Percentiles rank a stretch among this genome's conserved stretches.
phyloP scores from a whole-genome alignment of 2,888 invertebrate genomes.

The Ctenicera cuprea region DNA sequence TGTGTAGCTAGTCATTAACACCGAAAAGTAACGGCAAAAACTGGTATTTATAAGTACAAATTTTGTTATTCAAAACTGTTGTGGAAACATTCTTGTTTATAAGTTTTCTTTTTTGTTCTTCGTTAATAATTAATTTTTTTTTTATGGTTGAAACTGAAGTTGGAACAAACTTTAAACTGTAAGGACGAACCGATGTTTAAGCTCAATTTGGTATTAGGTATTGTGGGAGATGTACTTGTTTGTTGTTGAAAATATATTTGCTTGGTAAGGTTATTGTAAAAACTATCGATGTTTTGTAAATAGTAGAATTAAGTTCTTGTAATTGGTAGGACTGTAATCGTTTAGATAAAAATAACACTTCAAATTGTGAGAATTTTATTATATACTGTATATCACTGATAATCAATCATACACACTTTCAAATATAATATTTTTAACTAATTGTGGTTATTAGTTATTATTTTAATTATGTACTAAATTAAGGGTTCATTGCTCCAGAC shows the following conservation, averaged over 20 bases:
- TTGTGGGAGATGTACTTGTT: slow-evolving; percentile 28
- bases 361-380: slow-evolving; percentile 34
- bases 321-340: slow-evolving; percentile 32
- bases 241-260: not conserved
- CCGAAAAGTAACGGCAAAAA: too few species aligned
- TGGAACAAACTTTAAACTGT: too few species aligned
- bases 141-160: too few species aligned
- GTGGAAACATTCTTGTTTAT: too few species aligned
- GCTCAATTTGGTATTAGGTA: slow-evolving; percentile 39
- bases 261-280: slow-evolving; percentile 31
- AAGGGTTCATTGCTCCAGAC: too few species aligned
- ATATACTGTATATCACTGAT: slow-evolving; percentile 31
- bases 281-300: slow-evolving; percentile 45
- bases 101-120: too few species aligned
- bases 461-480: too few species aligned
- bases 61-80: too few species aligned
- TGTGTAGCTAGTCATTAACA: too few species aligned
- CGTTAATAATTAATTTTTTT: too few species aligned
- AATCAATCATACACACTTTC: slow-evolving; percentile 31
- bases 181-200: slow-evolving; percentile 7
- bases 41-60: too few species aligned
- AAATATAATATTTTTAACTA: slow-evolving; percentile 38
- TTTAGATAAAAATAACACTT: slow-evolving; percentile 34
- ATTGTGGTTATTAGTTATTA: not conserved
- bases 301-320: slow-evolving; percentile 41